A percentile compares a stretch with the other conserved stretches of the same genome.
phyloP scores from a whole-genome alignment of 2,888 invertebrate genomes.

The Bruchidius siliquastri region DNA sequence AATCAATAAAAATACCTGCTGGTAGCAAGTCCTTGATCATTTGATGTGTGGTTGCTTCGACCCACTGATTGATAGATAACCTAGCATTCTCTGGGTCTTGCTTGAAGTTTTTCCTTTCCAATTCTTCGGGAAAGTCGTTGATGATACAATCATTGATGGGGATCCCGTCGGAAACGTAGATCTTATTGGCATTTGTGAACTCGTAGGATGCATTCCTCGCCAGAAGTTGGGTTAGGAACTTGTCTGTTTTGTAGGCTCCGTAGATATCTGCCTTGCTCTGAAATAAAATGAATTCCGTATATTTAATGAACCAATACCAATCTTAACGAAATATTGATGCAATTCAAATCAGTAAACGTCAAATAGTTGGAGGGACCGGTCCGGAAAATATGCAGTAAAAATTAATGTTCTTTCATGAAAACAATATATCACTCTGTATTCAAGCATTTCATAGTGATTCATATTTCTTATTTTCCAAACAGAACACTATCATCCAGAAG shows the following conservation, averaged over 20 bases:
- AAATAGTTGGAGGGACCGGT: too few species aligned
- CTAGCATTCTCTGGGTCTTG: slow-evolving; percentile 57
- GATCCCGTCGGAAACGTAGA: slow-evolving; percentile 62
- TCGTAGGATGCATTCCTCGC: slow-evolving; percentile 60
- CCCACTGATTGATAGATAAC: slow-evolving; percentile 70
- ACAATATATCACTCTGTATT: too few species aligned
- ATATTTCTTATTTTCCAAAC: too few species aligned
- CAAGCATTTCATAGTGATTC: too few species aligned
- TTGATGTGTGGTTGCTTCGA: slow-evolving; percentile 66
- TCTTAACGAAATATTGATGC: too few species aligned
- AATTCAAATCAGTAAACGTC: too few species aligned
- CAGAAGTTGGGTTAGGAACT: slow-evolving; percentile 48
- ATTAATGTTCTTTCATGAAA: too few species aligned
- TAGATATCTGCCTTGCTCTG: slow-evolving; percentile 67
- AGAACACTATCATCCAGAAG: too few species aligned
- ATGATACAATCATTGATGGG: slow-evolving; percentile 64
- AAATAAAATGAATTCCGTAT: slow-evolving; percentile 18
- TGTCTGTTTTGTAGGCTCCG: slow-evolving; percentile 70
- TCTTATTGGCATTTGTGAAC: slow-evolving; percentile 70
- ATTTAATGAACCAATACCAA: slow-evolving; percentile 1
- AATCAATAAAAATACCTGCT: slow-evolving; percentile 38
- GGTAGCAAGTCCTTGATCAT: slow-evolving; percentile 73
- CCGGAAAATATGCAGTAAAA: too few species aligned
- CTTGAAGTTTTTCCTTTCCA: slow-evolving; percentile 61
- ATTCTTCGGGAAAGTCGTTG: slow-evolving; percentile 60